Base-by-base conservation (phyloP, 2,113 vertebrate species). In the Vidua macroura region DNA sequence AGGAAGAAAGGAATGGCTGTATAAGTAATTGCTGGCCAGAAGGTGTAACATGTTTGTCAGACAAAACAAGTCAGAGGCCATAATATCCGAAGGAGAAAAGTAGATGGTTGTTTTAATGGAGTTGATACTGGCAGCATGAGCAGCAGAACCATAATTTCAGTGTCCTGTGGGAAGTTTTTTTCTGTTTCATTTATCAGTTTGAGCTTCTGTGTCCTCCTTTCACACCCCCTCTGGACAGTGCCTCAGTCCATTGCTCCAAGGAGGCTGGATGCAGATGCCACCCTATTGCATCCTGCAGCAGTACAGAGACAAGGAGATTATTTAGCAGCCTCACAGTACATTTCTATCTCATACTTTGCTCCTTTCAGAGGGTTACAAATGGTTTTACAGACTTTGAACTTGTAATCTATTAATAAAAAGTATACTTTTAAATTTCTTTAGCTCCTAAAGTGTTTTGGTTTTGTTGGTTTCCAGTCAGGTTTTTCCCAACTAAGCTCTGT, bases 381-480 rank as follows among this genome's bases (percentile, higher is more conserved):
- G 19, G 25, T 76, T 86, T 55, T 78, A 51, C 39, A 69, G 72
- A 35, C 48, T 46, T 81, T 35, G 15, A 53, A 17, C 12, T 84
- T 75, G 41, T 59, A 62, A n/a, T 46, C 7, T 27, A 51, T 56
- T 15, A 69, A 60, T 17, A 28, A n/a, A 58, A 70, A 39, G 2
- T 58, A 69, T 2, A 35, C 27, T 43, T 66, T 62, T 24, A 23
- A 43, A 59, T 63, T 82, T 75, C 30, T 60, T 84, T 63, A 63
- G 39, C 21, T 75, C 21, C 43, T 39, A 7, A 63, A 82, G 39
- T 33, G 17, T 35, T 55, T 80, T 52, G 24, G 11, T 46, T 87
- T 75, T 77, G n/a, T 33, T 0, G 0, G 17, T 58, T 83, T 82
- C 62, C 31, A 21, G 30, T 74, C 5, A 5, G 9, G 11, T 44